Evolutionary conservation across 2,113 vertebrate genomes (phyloP).

Genomic region (Alaudala cheleensis): DNA sequence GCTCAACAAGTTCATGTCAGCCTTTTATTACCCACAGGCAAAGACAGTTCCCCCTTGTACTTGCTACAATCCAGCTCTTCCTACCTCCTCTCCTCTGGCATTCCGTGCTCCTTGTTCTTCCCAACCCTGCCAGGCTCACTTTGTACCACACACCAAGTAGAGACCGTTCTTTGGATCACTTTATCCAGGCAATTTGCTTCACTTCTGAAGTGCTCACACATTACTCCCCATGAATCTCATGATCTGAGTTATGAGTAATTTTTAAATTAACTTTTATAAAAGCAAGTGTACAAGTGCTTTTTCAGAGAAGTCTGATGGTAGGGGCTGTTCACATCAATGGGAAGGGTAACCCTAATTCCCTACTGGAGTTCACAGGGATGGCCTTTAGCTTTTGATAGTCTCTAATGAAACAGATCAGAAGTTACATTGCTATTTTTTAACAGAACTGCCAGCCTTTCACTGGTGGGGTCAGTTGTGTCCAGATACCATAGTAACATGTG

Average conservation of each 20-base stretch:
- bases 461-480: background rate
- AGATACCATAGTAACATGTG: background rate
- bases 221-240: background rate
- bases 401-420: background rate
- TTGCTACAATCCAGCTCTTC: background rate
- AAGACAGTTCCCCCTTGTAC: background rate
- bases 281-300: background rate
- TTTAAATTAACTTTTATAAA: background rate
- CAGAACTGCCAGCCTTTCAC: background rate
- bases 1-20: slow-evolving; percentile 32
- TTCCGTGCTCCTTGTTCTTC: background rate
- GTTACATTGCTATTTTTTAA: background rate
- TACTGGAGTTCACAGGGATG: background rate
- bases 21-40: background rate
- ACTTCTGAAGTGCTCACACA: background rate
- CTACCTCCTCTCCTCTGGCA: background rate
- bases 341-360: background rate
- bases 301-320: background rate
- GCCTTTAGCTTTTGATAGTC: background rate
- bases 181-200: background rate
- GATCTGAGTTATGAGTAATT: background rate
- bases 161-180: background rate
- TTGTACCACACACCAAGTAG: background rate
- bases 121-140: background rate
- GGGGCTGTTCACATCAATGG: rapidly evolving